Evolutionary conservation across 2,888 invertebrate species (phyloP).

Genomic region (Octodonta nipae): DNA sequence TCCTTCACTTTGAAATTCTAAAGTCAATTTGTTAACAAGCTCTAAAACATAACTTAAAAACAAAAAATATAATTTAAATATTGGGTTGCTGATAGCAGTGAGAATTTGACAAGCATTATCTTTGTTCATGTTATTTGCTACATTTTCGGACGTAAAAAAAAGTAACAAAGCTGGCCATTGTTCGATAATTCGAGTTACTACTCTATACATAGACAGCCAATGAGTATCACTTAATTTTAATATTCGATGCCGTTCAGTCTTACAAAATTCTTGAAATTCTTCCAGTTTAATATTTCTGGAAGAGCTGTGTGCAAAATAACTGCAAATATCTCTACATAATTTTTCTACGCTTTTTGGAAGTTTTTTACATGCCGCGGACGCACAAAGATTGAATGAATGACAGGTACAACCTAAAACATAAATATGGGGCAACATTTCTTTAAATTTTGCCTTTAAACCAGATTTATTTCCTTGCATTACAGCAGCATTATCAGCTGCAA

Average conservation of each 20-base stretch:
- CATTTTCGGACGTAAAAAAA: conserved; percentile 10
- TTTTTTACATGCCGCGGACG: conserved; percentile 4
- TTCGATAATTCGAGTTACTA: conserved; percentile 10
- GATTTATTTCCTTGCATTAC: conserved; percentile 3
- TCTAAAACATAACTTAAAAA: conserved; percentile 5
- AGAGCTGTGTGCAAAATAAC: conserved; percentile 6
- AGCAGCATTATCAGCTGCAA: conserved; percentile 5
- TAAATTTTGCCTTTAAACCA: conserved; percentile 4
- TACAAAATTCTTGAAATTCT: conserved; percentile 5
- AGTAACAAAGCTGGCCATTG: conserved; percentile 9
- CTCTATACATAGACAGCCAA: conserved; percentile 6
- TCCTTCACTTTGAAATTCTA: conserved; percentile 5
- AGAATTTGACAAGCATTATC: conserved; percentile 9
- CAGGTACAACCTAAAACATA: conserved; percentile 5
- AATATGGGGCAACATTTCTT: conserved; percentile 4
- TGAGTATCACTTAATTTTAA: neutral
- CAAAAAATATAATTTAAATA: too few relatives aligned
- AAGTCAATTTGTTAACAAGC: conserved; percentile 4
- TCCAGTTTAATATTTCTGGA: conserved; percentile 2
- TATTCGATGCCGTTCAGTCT: conserved; percentile 3
- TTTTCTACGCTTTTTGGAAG: conserved; percentile 5
- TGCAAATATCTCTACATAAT: conserved; percentile 4
- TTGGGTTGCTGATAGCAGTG: conserved; percentile 7
- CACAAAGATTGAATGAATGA: conserved; percentile 2
- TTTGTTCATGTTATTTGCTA: conserved; percentile 9